Base-by-base conservation (phyloP, 2,797 vertebrate species). In the Hydrocynus forskahlii region DNA sequence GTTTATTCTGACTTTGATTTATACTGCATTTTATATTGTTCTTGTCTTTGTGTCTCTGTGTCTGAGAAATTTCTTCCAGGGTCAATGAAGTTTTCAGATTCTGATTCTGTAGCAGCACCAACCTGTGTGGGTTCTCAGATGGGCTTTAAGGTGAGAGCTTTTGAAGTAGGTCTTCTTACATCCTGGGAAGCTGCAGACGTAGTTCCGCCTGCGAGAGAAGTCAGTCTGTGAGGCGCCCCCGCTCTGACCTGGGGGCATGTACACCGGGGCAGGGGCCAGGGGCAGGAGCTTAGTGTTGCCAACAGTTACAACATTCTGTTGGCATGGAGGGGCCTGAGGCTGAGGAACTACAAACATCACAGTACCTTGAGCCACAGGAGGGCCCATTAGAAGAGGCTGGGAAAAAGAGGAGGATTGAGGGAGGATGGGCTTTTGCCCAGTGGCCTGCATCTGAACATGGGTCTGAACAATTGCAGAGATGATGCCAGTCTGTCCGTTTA, bases 111-210 rank as follows among this genome's bases (percentile, higher is more conserved):
- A 48, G 54, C 19, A 45, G 0, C 75, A 88, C 93, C 1, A 87
- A 98, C 98, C 98, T 86, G 98, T 99, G 91, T 99, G 98, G 1
- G 97, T 99, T 85, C 98, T 95, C 75, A 99, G 96, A 85, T 99
- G 98, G 64, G 97, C 98, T 91, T 98, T 99, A 82, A 99, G 96
- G 87, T 99, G 98, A 0, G 98, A 99, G 66, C 98, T 99, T 92
- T 99, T 99, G 91, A 99, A 99, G 88, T 99, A 99, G 0, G 98
- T 99, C 91, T 99, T 99, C 89, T 95, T 96, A 91, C 98, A 99
- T 70, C 97, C 97, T 0, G 95, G 93, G 76, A 97, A 98, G 90
- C 88, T 96, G 81, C 98, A 99, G 45, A 98, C 89, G 0, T 99
- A 99, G 88, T 97, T 99, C 1, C 98, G 94, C 50, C 97, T 91